A percentile compares a stretch with the other conserved stretches of the same genome.
These are phyloP conservation scores for Drosophila teissieri DNA, from an alignment of 1,140 invertebrate species.

Conservation along the genomic window DNA sequence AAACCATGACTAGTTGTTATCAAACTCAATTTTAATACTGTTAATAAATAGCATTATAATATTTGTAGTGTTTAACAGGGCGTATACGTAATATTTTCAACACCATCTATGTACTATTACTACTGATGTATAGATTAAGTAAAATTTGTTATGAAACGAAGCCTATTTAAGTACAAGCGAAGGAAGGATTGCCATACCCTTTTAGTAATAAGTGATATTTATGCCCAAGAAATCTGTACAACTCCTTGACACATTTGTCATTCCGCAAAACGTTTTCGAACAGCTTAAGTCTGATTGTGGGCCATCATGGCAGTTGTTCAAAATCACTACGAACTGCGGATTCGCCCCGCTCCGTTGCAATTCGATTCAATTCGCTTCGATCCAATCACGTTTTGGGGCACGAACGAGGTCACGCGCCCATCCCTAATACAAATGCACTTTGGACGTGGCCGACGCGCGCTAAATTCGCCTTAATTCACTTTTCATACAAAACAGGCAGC, in stretches of 20 bases:
- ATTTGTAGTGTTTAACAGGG: background rate
- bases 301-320: slow-evolving; percentile 32
- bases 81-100: slow-evolving; percentile 15
- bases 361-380: slow-evolving; percentile 36
- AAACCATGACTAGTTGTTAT: background rate
- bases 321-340: slow-evolving; percentile 13
- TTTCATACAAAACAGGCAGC: slow-evolving; percentile 80
- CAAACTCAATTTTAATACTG: background rate
- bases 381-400: slow-evolving; percentile 41
- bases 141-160: too few relatives aligned
- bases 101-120: too few relatives aligned
- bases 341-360: slow-evolving; percentile 13
- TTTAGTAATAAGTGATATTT: too few relatives aligned
- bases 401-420: slow-evolving; percentile 46
- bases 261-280: background rate
- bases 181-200: too few relatives aligned
- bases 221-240: too few relatives aligned
- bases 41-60: too few relatives aligned
- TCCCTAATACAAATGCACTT: slow-evolving; percentile 77
- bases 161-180: too few relatives aligned
- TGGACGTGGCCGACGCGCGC: slow-evolving; percentile 77
- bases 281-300: slow-evolving; percentile 22
- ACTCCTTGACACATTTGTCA: background rate
- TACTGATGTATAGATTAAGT: too few relatives aligned
- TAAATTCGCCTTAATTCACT: slow-evolving; percentile 83